A percentile compares a stretch with the other conserved stretches of the same genome.
These are phyloP conservation scores for Hipparchia sbordonii DNA, from an alignment of 2,888 invertebrate genomes.

Conservation along the genomic window DNA sequence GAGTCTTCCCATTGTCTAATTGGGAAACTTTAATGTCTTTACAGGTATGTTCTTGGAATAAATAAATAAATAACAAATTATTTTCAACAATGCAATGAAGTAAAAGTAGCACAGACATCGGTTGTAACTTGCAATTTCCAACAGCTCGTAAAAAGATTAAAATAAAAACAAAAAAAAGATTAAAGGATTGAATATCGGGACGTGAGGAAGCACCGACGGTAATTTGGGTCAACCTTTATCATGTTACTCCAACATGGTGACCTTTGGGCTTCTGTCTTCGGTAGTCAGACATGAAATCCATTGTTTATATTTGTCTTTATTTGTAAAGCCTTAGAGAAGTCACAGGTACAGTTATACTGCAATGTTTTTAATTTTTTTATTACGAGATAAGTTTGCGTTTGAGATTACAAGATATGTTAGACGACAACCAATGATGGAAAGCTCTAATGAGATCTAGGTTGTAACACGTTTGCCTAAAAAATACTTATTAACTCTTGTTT, in stretches of 20 bases:
- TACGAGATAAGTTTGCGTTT: no score
- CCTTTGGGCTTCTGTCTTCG: not conserved
- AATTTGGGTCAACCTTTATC: conserved; percentile 38
- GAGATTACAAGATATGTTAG: no score
- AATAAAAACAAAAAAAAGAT: conserved; percentile 17
- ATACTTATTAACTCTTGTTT: no score
- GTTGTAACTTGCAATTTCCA: conserved; percentile 18
- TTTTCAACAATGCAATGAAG: not conserved
- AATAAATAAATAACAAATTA: no score
- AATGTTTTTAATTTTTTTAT: no score
- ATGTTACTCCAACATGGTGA: conserved; percentile 31
- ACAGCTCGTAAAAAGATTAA: conserved; percentile 30
- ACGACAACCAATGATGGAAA: no score
- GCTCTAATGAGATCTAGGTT: no score
- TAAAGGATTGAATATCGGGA: conserved; percentile 37
- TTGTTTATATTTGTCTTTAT: not conserved
- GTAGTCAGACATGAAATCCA: not conserved
- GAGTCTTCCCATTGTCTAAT: no score
- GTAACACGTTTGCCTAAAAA: no score
- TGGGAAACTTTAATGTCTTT: no score
- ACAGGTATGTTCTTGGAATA: no score
- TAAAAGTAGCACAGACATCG: conserved; percentile 6
- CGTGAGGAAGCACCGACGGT: conserved; percentile 34
- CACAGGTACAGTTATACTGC: no score
- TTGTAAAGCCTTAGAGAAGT: not conserved